A percentile compares a stretch with the other conserved stretches of the same genome.
Evolutionary conservation across 2,113 vertebrate genomes (phyloP).

Genomic region (Butorides virescens): DNA sequence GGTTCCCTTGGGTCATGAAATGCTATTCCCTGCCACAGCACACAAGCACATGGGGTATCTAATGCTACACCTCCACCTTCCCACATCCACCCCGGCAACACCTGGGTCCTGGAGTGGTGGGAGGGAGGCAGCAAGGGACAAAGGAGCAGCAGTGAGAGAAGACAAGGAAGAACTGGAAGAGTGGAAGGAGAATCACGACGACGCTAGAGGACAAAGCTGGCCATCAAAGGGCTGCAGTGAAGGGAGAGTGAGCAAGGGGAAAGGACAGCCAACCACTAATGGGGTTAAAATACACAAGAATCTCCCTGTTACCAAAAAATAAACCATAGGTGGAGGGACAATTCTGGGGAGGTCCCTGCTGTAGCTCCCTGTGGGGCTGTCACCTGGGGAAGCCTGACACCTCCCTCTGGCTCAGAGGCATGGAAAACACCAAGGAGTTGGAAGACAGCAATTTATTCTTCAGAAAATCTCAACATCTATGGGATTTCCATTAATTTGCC

Average conservation of each 20-base stretch:
- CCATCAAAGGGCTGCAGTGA: neutral
- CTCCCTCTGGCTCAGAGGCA: neutral
- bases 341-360: neutral
- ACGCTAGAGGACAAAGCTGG: neutral
- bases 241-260: neutral
- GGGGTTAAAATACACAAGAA: neutral
- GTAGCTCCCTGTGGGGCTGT: neutral
- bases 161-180: neutral
- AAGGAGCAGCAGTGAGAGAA: neutral
- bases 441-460: neutral
- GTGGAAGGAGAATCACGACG: neutral
- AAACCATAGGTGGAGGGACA: neutral
- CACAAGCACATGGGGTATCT: neutral
- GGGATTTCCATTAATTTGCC: neutral
- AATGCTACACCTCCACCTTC: neutral
- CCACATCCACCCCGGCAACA: neutral
- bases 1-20: neutral
- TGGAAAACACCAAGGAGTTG: neutral
- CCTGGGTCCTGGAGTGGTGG: neutral
- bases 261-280: neutral
- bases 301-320: neutral
- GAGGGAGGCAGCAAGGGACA: neutral
- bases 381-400: neutral
- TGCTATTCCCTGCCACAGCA: neutral
- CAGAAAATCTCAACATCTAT: neutral